Base-by-base conservation (phyloP, 2,888 invertebrate genomes). In the Brachyopa scutellaris region DNA sequence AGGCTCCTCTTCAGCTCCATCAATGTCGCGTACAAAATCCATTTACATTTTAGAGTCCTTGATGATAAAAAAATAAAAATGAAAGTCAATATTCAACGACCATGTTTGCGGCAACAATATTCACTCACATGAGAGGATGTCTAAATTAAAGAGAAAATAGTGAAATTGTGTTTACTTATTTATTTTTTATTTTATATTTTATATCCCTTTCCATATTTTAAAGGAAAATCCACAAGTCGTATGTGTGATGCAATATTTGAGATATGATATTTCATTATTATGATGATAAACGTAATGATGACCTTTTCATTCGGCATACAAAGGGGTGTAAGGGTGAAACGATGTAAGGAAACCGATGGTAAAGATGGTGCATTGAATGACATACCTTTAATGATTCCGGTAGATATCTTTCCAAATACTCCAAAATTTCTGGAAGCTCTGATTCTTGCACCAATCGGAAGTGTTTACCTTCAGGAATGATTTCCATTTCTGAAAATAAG, bases 361-460 rank as follows among this genome's bases (percentile, higher is more conserved):
- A 9, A 19, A 85, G 87, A 90, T 7, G 31, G 38, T 45, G 17
- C 15, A 21, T 8, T 45, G 8, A 7, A 6, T 23, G 15, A 85
- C 85, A 84, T 93, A 96, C 96, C 94, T 96, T 96, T 88, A 96
- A 92, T 88, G 96, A 95, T 92, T 96, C 95, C 89, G 96, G 96
- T 92, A 96, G 93, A 92, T 94, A 95, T 91, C 94, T 93, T 89
- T 94, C 94, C 90, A 96, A 93, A 90, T 94, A 92, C 90, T 95
- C 94, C 91, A 95, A 93, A 90, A 96, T 94, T 90, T 94, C 94
- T 89, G 95, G 94, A 92, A 96, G 94, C 93, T 96, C 96, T 91
- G 95, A 94, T 93, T 95, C 94, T 92, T 93, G 92, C 91, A 95
- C 94, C 93, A 96, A 94, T 93, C 95, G 95, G 92, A 96, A 96